Evolutionary conservation across 2,797 vertebrate species (phyloP).

Genomic region (Graptemys geographica): DNA sequence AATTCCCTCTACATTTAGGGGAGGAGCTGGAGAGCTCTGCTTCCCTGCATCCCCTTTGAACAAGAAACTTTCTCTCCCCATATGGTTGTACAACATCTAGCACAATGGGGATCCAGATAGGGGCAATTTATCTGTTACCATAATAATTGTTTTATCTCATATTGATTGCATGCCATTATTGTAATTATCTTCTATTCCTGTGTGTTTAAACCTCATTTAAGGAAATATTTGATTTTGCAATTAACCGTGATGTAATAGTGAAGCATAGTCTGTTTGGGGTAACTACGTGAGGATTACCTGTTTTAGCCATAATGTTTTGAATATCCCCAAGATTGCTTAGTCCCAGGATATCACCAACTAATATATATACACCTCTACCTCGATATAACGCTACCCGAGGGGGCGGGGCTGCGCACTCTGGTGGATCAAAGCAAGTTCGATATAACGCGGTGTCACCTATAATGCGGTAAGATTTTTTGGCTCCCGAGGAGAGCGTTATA

Average conservation of each 20-base stretch:
- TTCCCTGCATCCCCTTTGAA: background rate
- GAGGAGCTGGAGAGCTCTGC: background rate
- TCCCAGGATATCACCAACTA: background rate
- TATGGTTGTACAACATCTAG: background rate
- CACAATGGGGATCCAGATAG: background rate
- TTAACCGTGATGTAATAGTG: background rate
- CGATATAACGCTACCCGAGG: too few relatives aligned
- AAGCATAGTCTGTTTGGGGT: background rate
- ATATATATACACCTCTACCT: background rate
- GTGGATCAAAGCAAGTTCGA: too few relatives aligned
- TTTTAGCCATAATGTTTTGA: background rate
- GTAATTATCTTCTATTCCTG: background rate
- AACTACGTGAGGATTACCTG: background rate
- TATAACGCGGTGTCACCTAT: too few relatives aligned
- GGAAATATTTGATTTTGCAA: background rate
- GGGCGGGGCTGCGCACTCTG: too few relatives aligned
- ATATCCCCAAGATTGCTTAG: background rate
- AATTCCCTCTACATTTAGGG: fast-evolving
- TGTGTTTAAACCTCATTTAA: background rate
- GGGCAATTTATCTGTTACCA: background rate
- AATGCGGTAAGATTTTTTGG: too few relatives aligned
- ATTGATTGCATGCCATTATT: background rate
- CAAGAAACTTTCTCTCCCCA: background rate
- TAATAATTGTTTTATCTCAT: background rate
- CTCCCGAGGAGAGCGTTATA: too few relatives aligned